Percentiles rank a stretch among this genome's conserved stretches.
These are phyloP conservation scores for Pseudomugil gertrudae DNA, from an alignment of 2,797 vertebrate genomes.

Conservation along the genomic window DNA sequence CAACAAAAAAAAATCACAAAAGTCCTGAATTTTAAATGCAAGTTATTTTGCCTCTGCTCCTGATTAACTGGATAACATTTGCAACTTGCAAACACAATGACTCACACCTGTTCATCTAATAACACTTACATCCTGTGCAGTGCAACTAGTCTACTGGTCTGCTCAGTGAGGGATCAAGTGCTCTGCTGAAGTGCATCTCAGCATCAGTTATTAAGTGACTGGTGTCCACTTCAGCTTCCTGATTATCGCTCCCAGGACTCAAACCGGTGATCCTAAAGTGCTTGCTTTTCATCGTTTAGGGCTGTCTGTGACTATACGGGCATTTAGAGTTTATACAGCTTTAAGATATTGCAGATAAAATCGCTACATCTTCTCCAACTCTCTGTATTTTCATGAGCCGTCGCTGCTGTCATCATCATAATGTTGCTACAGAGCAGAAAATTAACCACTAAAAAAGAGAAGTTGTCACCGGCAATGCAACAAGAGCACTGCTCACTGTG, in stretches of 20 bases:
- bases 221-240: conserved; percentile 44
- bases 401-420: conserved; percentile 23
- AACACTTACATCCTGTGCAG: conserved; percentile 12
- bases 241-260: conserved; percentile 42
- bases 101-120: conserved; percentile 23
- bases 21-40: no score
- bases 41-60: not conserved
- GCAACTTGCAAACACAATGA: not conserved
- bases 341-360: conserved; percentile 30
- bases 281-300: conserved; percentile 26
- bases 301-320: conserved; percentile 26
- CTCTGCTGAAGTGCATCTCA: conserved; percentile 55
- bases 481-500: conserved; percentile 14
- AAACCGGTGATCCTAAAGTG: conserved; percentile 35
- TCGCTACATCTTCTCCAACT: not conserved
- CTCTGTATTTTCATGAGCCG: not conserved
- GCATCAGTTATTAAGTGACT: conserved; percentile 44
- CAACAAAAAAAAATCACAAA: not conserved
- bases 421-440: conserved; percentile 9
- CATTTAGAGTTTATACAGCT: conserved; percentile 17
- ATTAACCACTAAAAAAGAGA: conserved; percentile 20
- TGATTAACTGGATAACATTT: not conserved
- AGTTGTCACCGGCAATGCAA: conserved; percentile 5
- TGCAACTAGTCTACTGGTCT: conserved; percentile 13
- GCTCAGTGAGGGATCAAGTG: conserved; percentile 51